These are phyloP conservation scores for Anhinga rufa DNA, from an alignment of 2,113 vertebrate species.

Conservation along the genomic window DNA sequence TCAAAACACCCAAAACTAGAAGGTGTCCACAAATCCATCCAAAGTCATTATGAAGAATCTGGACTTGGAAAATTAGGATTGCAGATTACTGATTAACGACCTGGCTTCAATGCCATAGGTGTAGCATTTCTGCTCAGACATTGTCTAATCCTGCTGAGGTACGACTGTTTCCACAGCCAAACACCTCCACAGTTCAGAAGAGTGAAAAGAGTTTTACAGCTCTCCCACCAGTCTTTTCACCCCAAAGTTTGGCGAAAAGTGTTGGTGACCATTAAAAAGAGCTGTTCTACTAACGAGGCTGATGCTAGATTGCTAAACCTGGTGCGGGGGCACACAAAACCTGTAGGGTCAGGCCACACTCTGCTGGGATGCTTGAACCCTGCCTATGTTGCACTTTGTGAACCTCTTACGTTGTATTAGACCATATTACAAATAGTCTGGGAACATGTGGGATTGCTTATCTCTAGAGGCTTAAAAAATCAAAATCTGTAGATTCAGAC, in stretches of 20 bases:
- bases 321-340: background rate
- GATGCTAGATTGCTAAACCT: background rate
- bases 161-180: background rate
- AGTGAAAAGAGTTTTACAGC: background rate
- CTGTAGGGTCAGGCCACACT: background rate
- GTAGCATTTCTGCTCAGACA: background rate
- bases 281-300: background rate
- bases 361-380: background rate
- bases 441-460: background rate
- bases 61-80: background rate
- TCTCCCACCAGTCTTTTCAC: background rate
- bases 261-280: background rate
- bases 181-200: background rate
- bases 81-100: background rate
- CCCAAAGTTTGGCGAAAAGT: background rate
- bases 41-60: background rate
- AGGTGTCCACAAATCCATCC: background rate
- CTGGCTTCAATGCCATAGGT: background rate
- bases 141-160: background rate
- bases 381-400: background rate
- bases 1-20: background rate
- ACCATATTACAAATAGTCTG: background rate
- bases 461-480: background rate
- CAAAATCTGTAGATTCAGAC: background rate
- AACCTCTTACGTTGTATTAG: background rate